Base-by-base conservation (phyloP, 2,797 vertebrate species). In the Sebastes variabilis region DNA sequence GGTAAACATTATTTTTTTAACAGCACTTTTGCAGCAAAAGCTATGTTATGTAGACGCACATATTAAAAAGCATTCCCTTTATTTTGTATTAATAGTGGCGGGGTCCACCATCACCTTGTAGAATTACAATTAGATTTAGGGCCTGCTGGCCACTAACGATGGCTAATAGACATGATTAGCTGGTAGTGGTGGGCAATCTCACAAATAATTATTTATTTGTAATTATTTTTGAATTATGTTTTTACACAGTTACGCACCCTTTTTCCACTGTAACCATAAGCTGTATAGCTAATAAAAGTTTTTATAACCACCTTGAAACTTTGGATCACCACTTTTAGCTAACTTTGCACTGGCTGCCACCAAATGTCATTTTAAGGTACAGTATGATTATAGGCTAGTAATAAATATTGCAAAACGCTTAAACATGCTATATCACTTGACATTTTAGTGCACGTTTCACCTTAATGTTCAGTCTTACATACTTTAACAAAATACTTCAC, bases 141-240 rank as follows among this genome's bases (percentile, higher is more conserved):
- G n/a, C 12, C 22, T 1, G 1, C 2, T 34, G 8, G 18, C 18
- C 6, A 0, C 54, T 67, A 5, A 46, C 1, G 0, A 1, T 46
- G 29, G 36, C 42, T 66, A 18, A 69, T 27, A 24, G 25, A 58
- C 27, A 36, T 4, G 7, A n/a, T 55, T 49, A 76, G 60, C 68
- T 24, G 55, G 52, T 58, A 49, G 27, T 49, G 59, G 20, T 14
- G 13, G n/a, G 32, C 2, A 58, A n/a, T 36, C 6, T 38, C 12
- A 38, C 16, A 4, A 77, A 52, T 66, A 64, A 67, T 61, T 81
- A 88, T 89, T 89, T 87, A 87, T 88, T 85, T 79, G 22, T 65
- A 67, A 54, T 72, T 69, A 27, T 25, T 34, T 24, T 62, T 16
- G 5, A 14, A 13, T 20, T 20, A 32, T 8, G 56, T 64, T 75